phyloP scores from a whole-genome alignment of 2,113 vertebrate species.

The Calypte anna region DNA sequence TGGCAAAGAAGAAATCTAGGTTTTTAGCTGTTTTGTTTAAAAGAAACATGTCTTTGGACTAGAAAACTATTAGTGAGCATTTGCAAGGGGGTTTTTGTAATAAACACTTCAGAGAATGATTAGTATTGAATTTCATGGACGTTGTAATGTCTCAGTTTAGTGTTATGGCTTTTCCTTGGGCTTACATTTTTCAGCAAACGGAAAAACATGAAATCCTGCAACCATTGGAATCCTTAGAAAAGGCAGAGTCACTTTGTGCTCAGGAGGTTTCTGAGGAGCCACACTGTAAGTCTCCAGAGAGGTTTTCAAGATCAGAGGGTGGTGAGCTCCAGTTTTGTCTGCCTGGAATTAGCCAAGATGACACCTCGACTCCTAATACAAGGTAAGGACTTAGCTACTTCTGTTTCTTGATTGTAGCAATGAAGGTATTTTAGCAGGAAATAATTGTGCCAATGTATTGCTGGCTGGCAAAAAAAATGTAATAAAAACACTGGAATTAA shows the following conservation, averaged over 20 bases:
- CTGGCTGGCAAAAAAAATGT: not conserved
- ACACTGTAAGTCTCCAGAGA: not conserved
- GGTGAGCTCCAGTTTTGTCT: not conserved
- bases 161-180: not conserved
- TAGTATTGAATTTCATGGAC: not conserved
- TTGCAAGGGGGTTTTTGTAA: not conserved
- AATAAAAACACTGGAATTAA: not conserved
- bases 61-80: not conserved
- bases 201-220: not conserved
- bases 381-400: conserved; percentile 53
- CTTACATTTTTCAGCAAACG: conserved; percentile 48
- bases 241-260: not conserved
- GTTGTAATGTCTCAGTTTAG: not conserved
- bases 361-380: not conserved
- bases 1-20: not conserved
- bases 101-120: not conserved
- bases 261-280: not conserved
- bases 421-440: not conserved
- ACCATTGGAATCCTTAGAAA: not conserved
- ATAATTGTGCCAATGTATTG: not conserved
- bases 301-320: not conserved
- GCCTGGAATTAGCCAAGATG: not conserved
- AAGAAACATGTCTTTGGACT: not conserved
- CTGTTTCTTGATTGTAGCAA: not conserved
- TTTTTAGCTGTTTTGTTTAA: not conserved